Evolutionary conservation across 2,797 vertebrate genomes (phyloP).

Genomic region (Acanthurus lineatus): DNA sequence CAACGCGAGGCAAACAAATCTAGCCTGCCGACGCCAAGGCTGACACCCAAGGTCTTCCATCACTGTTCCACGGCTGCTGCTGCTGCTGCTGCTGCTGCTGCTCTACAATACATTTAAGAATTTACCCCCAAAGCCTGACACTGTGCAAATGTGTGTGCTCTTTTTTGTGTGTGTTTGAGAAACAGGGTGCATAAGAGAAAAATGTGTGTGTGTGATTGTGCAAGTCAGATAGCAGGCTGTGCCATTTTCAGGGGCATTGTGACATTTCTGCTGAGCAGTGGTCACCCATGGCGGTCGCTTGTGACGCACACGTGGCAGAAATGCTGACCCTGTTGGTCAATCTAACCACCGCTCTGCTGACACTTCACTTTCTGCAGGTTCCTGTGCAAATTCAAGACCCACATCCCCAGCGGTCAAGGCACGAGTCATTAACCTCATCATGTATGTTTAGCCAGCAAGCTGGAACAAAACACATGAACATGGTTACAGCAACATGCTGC

Average conservation of each 20-base stretch:
- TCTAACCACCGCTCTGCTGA: slow-evolving; percentile 71
- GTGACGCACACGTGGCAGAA: slow-evolving; percentile 78
- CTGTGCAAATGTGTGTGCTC: slow-evolving; percentile 20
- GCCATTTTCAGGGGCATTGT: slow-evolving; percentile 62
- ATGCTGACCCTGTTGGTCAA: slow-evolving; percentile 76
- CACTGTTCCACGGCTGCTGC: slow-evolving; percentile 39
- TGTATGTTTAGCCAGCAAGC: slow-evolving; percentile 44
- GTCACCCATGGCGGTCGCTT: slow-evolving; percentile 68
- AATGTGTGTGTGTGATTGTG: slow-evolving; percentile 10
- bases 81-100: slow-evolving; percentile 20
- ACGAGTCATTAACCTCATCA: slow-evolving; percentile 63
- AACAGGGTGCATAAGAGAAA: not conserved
- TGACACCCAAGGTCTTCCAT: slow-evolving; percentile 76
- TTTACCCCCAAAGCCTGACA: slow-evolving; percentile 42
- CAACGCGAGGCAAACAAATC: slow-evolving; percentile 76
- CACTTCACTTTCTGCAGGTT: slow-evolving; percentile 61
- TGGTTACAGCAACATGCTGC: not conserved
- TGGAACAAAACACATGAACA: slow-evolving; percentile 19
- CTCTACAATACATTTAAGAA: slow-evolving; percentile 29
- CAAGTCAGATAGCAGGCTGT: slow-evolving; percentile 33
- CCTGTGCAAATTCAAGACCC: slow-evolving; percentile 45
- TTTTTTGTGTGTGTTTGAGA: slow-evolving; percentile 2
- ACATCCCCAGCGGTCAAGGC: slow-evolving; percentile 22
- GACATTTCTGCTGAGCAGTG: slow-evolving; percentile 82
- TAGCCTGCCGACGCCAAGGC: slow-evolving; percentile 57